Evolutionary conservation across 2,888 invertebrate genomes (phyloP).

Genomic region (Ormia ochracea): DNA sequence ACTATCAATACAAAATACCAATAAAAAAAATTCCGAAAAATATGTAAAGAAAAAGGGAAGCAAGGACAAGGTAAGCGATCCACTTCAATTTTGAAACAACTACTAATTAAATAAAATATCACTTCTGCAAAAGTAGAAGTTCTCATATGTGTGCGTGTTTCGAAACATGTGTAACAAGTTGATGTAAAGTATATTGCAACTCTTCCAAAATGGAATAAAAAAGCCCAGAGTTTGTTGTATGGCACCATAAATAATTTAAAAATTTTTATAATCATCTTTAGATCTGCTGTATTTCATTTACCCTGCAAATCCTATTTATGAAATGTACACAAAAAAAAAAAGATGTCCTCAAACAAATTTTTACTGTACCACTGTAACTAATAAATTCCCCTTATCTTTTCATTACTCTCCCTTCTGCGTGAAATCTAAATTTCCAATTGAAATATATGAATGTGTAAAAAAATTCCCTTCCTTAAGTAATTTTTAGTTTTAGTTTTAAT

Average conservation of each 20-base stretch:
- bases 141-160: background rate
- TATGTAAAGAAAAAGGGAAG: conserved; percentile 87
- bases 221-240: conserved; percentile 1
- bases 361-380: background rate
- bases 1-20: conserved; percentile 46
- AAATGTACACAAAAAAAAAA: conserved; percentile 11
- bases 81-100: conserved; percentile 26
- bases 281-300: background rate
- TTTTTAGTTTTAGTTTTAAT: no score
- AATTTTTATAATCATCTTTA: background rate
- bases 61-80: conserved; percentile 87
- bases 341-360: background rate
- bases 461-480: background rate
- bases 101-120: background rate
- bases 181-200: background rate
- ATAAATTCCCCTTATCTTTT: background rate
- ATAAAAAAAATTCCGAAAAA: conserved; percentile 57
- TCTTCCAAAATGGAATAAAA: background rate
- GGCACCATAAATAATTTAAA: conserved; percentile 21
- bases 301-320: background rate
- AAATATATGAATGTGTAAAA: no score
- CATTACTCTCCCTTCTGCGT: background rate
- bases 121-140: conserved; percentile 3
- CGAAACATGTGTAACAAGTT: background rate
- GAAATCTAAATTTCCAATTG: background rate